These are phyloP conservation scores for Sarcophaga variegata DNA, from an alignment of 2,888 invertebrate species.

Conservation along the genomic window DNA sequence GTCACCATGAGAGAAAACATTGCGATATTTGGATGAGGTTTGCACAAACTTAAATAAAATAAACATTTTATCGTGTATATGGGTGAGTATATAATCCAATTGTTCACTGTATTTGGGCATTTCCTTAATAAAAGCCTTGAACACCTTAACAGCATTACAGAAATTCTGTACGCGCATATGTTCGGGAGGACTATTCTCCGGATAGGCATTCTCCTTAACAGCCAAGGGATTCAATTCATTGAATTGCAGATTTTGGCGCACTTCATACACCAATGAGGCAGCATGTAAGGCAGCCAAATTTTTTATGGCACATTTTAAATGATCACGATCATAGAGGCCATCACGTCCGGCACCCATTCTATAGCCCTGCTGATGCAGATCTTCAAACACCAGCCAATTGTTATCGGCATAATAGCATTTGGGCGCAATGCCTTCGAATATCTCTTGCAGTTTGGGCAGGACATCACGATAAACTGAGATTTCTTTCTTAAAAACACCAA, in stretches of 20 bases:
- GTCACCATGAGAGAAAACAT: constrained; percentile 82
- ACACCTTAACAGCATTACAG: constrained; percentile 75
- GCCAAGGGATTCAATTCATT: constrained; percentile 75
- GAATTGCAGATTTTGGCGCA: constrained; percentile 71
- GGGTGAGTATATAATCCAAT: constrained; percentile 73
- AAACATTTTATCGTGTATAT: constrained; percentile 74
- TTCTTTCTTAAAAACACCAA: constrained; percentile 83
- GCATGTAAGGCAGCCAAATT: constrained; percentile 82
- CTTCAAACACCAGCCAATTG: constrained; percentile 82
- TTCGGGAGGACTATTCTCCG: constrained; percentile 71
- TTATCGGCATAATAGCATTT: constrained; percentile 81
- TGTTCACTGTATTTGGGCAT: constrained; percentile 77
- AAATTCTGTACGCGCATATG: constrained; percentile 76
- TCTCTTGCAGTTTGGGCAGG: constrained; percentile 79
- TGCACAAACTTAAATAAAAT: constrained; percentile 77
- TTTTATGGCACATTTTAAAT: constrained; percentile 80
- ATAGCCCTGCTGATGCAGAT: constrained; percentile 78
- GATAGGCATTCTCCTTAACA: constrained; percentile 81
- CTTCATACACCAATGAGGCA: constrained; percentile 81
- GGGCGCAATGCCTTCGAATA: constrained; percentile 76
- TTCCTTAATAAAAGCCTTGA: constrained; percentile 76
- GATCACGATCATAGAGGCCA: constrained; percentile 79
- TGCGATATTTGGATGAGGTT: constrained; percentile 79
- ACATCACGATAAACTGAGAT: constrained; percentile 81
- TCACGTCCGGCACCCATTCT: constrained; percentile 76